Evolutionary conservation across 30 jellyfish, hydroid and myxozoan genomes (phyloP).

Genomic region (Aurelia sp.): DNA sequence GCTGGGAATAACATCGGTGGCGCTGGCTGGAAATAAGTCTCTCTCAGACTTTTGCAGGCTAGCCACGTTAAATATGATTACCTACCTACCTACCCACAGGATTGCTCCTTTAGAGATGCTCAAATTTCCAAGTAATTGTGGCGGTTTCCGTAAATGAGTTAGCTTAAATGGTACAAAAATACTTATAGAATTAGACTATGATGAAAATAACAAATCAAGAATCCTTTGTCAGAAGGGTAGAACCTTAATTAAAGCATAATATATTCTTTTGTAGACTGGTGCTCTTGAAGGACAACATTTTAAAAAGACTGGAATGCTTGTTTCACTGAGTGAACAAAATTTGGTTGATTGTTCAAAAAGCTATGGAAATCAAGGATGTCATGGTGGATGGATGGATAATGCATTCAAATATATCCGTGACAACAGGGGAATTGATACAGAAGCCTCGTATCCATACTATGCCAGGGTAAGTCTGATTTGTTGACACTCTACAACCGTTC

Average conservation of each 20-base stretch:
- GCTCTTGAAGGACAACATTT: constrained; percentile 96
- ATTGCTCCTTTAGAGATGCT: too few relatives aligned
- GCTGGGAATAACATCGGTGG: too few relatives aligned
- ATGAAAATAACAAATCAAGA: neutral
- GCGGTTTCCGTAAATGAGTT: too few relatives aligned
- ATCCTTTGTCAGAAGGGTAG: too few relatives aligned
- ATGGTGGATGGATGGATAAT: constrained; percentile 99
- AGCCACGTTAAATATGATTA: too few relatives aligned
- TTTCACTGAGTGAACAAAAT: constrained; percentile 94
- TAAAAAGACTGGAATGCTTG: constrained; percentile 83
- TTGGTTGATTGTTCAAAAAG: constrained; percentile 88
- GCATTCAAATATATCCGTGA: constrained; percentile 87
- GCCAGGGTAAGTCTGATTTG: constrained; percentile 82
- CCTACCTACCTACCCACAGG: too few relatives aligned
- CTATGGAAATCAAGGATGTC: constrained; percentile 95
- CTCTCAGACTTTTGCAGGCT: too few relatives aligned
- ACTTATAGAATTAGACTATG: neutral
- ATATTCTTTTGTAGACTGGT: constrained; percentile 74
- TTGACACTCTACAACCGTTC: neutral
- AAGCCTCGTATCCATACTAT: constrained; percentile 91
- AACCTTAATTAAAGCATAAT: too few relatives aligned
- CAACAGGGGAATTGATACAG: constrained; percentile 96
- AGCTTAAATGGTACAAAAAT: too few relatives aligned
- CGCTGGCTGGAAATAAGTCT: too few relatives aligned
- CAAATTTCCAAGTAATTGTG: too few relatives aligned